phyloP scores from a whole-genome alignment of 2,888 invertebrate genomes.

The Apodemia hepburni region DNA sequence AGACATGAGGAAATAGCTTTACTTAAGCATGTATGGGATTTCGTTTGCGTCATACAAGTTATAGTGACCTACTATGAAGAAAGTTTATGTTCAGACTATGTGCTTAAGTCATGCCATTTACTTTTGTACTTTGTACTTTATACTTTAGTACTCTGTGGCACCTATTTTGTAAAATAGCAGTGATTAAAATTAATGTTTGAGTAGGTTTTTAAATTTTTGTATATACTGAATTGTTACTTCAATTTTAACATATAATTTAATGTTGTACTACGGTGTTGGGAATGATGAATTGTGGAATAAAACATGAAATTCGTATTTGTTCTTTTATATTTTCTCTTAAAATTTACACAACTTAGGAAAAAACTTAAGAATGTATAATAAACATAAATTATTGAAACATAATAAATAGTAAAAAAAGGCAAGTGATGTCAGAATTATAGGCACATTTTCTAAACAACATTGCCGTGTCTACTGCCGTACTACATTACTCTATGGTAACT shows the following conservation, averaged over 20 bases:
- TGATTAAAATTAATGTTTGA: too few relatives aligned
- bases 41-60: too few relatives aligned
- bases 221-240: constrained; percentile 12
- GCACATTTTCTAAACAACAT: constrained; percentile 32
- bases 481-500: constrained; percentile 73
- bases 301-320: constrained; percentile 50
- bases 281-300: constrained; percentile 33
- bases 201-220: neutral
- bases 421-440: constrained; percentile 46
- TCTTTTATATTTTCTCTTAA: constrained; percentile 69
- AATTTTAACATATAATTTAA: neutral
- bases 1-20: too few relatives aligned
- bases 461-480: constrained; percentile 30
- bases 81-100: too few relatives aligned
- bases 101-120: too few relatives aligned
- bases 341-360: constrained; percentile 62
- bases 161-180: too few relatives aligned
- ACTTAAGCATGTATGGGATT: too few relatives aligned
- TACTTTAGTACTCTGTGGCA: too few relatives aligned
- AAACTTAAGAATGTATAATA: constrained; percentile 43
- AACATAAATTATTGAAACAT: constrained; percentile 60
- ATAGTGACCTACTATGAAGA: too few relatives aligned
- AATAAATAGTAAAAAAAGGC: constrained; percentile 69
- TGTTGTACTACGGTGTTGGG: constrained; percentile 27
- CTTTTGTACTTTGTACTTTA: too few relatives aligned